phyloP scores from a whole-genome alignment of 2,113 vertebrate genomes.

The Zapornia atra region DNA sequence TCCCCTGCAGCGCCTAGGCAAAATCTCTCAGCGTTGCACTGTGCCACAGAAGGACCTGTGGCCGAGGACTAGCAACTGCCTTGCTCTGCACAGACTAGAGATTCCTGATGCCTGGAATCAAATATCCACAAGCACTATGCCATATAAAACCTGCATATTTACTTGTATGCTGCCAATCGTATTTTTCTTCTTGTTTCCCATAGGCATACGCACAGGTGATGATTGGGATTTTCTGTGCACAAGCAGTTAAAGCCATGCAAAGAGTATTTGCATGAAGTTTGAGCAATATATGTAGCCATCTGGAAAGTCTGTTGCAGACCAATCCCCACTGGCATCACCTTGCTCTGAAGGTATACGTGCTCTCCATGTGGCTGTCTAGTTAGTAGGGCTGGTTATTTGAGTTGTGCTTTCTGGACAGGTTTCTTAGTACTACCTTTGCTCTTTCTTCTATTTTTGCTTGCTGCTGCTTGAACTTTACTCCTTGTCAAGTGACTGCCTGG shows the following conservation, averaged over 20 bases:
- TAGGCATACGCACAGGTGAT: neutral
- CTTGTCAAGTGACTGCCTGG: conserved; percentile 5
- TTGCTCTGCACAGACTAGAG: neutral
- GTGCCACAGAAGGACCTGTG: neutral
- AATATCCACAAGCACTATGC: neutral
- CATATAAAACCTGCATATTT: neutral
- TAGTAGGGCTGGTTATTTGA: conserved; percentile 1
- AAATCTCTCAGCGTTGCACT: neutral
- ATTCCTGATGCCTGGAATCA: neutral
- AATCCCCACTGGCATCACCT: conserved; percentile 47
- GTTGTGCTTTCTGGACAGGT: neutral
- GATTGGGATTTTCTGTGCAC: neutral
- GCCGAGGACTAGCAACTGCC: neutral
- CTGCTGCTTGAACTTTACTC: conserved; percentile 15
- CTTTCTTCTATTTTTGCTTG: neutral
- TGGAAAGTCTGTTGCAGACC: conserved; percentile 24
- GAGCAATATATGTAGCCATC: conserved; percentile 42
- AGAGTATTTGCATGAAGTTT: conserved; percentile 8
- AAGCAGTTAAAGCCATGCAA: conserved; percentile 23
- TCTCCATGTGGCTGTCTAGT: conserved; percentile 40
- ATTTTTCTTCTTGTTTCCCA: neutral
- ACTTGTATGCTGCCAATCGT: neutral
- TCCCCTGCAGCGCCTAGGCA: accelerated
- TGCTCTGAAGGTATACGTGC: conserved; percentile 11
- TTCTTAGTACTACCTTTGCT: neutral